Conservation (phyloP, 2,797 vertebrate genomes). For the Peromyscus attwateri region DNA sequence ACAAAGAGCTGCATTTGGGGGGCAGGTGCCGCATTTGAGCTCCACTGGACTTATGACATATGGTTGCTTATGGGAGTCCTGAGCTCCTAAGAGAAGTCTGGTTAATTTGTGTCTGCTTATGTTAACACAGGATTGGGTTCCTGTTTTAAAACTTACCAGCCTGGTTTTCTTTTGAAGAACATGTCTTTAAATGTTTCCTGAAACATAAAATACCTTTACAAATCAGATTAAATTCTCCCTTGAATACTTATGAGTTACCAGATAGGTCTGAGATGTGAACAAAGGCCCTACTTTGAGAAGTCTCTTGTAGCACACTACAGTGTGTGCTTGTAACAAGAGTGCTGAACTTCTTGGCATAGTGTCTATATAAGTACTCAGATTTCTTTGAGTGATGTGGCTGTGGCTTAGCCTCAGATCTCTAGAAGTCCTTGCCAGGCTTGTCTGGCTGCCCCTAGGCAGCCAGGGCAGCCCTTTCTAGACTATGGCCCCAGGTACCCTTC, state of each 20-base stretch:
- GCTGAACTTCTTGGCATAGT: slow-evolving; percentile 55
- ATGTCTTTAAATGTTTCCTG: slow-evolving; percentile 53
- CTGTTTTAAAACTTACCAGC: slow-evolving; percentile 59
- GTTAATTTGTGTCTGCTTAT: slow-evolving; percentile 23
- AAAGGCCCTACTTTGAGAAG: slow-evolving; percentile 60
- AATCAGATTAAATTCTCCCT: slow-evolving; percentile 41
- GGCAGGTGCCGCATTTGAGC: background rate
- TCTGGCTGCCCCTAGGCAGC: background rate
- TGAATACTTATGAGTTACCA: slow-evolving; percentile 66
- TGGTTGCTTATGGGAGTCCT: background rate
- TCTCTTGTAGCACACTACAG: slow-evolving; percentile 40
- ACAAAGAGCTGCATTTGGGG: background rate
- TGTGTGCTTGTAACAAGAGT: slow-evolving; percentile 56
- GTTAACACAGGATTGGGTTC: slow-evolving; percentile 32
- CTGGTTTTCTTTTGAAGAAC: slow-evolving; percentile 71
- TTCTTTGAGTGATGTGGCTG: slow-evolving; percentile 37
- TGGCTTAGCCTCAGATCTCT: slow-evolving; percentile 49
- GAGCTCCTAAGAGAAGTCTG: background rate
- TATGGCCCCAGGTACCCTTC: background rate
- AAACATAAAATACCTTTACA: slow-evolving; percentile 67
- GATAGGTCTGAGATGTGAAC: slow-evolving; percentile 64
- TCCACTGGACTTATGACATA: background rate
- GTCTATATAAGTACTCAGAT: slow-evolving; percentile 41
- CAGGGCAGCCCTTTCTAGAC: background rate
- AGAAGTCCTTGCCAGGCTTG: slow-evolving; percentile 40